Evolutionary conservation across 1,140 invertebrate genomes (phyloP).

Genomic region (Drosophila gunungcola): DNA sequence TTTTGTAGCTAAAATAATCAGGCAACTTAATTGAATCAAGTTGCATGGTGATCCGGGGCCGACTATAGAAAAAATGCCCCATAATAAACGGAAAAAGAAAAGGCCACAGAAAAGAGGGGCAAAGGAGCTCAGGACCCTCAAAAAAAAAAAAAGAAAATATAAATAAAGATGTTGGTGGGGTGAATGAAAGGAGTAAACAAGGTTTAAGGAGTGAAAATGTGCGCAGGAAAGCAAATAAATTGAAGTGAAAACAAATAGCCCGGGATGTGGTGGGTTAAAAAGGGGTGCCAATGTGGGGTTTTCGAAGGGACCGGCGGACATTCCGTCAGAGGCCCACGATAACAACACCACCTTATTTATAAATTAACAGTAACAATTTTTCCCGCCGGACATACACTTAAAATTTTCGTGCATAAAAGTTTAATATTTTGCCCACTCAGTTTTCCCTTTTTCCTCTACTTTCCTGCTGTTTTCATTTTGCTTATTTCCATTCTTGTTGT

Average conservation of each 20-base stretch:
- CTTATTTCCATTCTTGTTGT: conserved; percentile 43
- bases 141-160: not conserved
- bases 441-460: conserved; percentile 16
- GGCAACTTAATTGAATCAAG: conserved; percentile 78
- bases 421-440: conserved; percentile 54
- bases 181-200: conserved; percentile 42
- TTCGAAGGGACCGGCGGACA: conserved; percentile 11
- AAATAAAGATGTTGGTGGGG: conserved; percentile 2
- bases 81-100: conserved; percentile 68
- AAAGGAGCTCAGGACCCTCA: conserved; percentile 12
- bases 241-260: conserved; percentile 79
- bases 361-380: conserved; percentile 81
- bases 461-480: conserved; percentile 24
- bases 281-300: not conserved
- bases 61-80: conserved; percentile 25
- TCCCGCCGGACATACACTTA: conserved; percentile 76
- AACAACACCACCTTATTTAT: conserved; percentile 75
- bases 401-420: conserved; percentile 72
- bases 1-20: conserved; percentile 69
- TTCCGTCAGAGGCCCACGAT: conserved; percentile 48
- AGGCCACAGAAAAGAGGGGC: conserved; percentile 34
- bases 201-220: conserved; percentile 63
- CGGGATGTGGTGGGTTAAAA: conserved; percentile 6
- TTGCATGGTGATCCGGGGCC: conserved; percentile 39
- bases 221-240: conserved; percentile 74